Evolutionary conservation across 2,888 invertebrate genomes (phyloP).

Genomic region (Melinaea marsaeus): DNA sequence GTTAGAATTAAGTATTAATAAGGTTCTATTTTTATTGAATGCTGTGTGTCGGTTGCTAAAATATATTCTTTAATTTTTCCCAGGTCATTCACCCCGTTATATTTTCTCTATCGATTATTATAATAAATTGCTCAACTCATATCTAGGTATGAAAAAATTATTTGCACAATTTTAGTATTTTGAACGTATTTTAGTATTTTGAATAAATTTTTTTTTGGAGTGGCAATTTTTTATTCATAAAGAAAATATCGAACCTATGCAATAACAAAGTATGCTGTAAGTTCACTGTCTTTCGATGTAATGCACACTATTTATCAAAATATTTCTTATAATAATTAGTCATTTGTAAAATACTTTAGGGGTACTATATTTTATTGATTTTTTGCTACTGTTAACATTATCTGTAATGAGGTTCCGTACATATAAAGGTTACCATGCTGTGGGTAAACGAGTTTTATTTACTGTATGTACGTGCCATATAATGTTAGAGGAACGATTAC

Average conservation of each 20-base stretch:
- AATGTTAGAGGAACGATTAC: constrained; percentile 14
- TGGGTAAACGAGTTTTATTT: constrained; percentile 32
- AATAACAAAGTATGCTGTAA: constrained; percentile 29
- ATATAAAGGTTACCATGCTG: constrained; percentile 42
- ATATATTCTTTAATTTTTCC: neutral
- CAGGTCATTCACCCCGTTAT: too few relatives aligned
- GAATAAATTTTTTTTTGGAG: constrained; percentile 1
- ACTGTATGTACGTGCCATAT: constrained; percentile 42
- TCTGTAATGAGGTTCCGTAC: constrained; percentile 25
- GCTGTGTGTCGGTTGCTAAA: constrained; percentile 21
- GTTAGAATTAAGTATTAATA: constrained; percentile 29
- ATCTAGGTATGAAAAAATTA: constrained; percentile 11
- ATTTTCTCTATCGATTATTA: neutral
- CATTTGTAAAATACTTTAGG: constrained; percentile 50
- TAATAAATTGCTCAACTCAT: constrained; percentile 21
- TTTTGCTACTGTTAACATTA: constrained; percentile 23
- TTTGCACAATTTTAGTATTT: neutral
- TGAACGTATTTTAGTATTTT: neutral
- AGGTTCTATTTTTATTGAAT: constrained; percentile 26
- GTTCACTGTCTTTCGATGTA: constrained; percentile 49
- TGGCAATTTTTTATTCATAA: neutral
- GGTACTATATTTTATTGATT: constrained; percentile 32
- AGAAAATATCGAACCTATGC: constrained; percentile 14
- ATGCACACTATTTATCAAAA: constrained; percentile 70
- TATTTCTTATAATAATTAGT: constrained; percentile 47